A percentile compares a stretch with the other conserved stretches of the same genome.
Conservation (phyloP, 2,797 vertebrate genomes). For the Anguilla obscura region DNA sequence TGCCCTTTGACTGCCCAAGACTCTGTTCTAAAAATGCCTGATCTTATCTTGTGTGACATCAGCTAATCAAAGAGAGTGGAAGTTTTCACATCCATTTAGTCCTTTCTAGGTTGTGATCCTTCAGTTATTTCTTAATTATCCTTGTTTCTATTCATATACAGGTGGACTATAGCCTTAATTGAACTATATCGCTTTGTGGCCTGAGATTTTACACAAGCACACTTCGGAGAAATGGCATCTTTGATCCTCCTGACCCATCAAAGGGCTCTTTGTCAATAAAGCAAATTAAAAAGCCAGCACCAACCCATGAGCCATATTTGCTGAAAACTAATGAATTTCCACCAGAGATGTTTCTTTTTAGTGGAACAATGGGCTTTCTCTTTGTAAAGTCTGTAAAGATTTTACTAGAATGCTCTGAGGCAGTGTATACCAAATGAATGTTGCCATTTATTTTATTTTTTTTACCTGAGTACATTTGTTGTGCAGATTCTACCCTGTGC, state of each 20-base stretch:
- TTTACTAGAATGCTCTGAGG: background rate
- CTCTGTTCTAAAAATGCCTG: conserved; percentile 16
- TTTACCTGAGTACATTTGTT: background rate
- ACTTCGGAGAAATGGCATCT: conserved; percentile 6
- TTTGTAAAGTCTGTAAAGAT: background rate
- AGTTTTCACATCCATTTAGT: background rate
- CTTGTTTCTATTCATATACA: background rate
- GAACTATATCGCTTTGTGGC: background rate
- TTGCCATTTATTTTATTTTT: background rate
- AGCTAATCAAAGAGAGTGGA: conserved; percentile 17
- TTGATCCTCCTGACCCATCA: background rate
- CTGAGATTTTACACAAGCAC: background rate
- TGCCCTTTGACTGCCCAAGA: conserved; percentile 11
- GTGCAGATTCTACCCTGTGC: background rate
- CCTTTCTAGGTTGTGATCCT: background rate
- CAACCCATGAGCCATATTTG: background rate
- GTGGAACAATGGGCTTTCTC: background rate
- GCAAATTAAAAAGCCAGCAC: background rate
- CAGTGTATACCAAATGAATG: background rate
- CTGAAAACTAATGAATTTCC: background rate
- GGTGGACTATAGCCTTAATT: background rate
- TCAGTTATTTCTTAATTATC: conserved; percentile 22
- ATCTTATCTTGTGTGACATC: background rate
- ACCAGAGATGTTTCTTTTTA: background rate
- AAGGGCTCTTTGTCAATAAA: background rate